Evolutionary conservation across 2,113 vertebrate species (phyloP), one percentile per base, ranked within the genome.

Genomic region (Limanda limanda): DNA sequence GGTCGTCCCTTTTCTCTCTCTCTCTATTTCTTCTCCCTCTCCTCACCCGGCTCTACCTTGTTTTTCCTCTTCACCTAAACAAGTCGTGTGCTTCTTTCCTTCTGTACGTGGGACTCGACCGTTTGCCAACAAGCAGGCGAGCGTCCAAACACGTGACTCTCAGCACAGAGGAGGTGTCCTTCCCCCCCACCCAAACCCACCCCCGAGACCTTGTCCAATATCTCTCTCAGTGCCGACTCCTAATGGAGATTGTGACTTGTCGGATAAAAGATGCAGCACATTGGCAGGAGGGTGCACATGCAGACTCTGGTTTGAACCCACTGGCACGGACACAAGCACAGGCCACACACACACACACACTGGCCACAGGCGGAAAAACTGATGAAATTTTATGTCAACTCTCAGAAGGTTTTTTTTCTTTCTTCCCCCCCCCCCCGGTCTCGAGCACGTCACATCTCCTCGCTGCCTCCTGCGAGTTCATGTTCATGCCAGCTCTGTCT

Each of bases 351-450:
- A 61, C 11, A 63, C 68, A 74, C 71, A 71, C 62, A 67, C 58
- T 81, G 21, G 83, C 78, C 74, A 76, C 70, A 67, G 76, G 78
- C 78, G 0, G 24, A 47, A 62, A 77, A 78, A 82, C 61, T 72
- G 79, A 84, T 83, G 79, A 74, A 37, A 84, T 71, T 76, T 47
- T 47, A 47, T 82, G 84, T 71, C 88, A 87, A 80, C 69, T 84
- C 70, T 79, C 62, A 78, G 84, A 83, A 82, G 82, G 18, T 3
- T 63, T 54, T 76, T 74, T 70, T 61, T 52, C n/a, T 45, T 17
- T 13, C 24, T 2, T 56, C 10, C 1, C 5, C 1, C 31, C 5
- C 5, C 1, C 6, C 31, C 31, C 31, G 25, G 1, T 85, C 72
- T 86, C 73, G 37, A 31, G 51, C 69, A 65, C 70, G 76, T 82